phyloP scores from a whole-genome alignment of 1,140 invertebrate species.

The Lysiphlebus fabarum region DNA sequence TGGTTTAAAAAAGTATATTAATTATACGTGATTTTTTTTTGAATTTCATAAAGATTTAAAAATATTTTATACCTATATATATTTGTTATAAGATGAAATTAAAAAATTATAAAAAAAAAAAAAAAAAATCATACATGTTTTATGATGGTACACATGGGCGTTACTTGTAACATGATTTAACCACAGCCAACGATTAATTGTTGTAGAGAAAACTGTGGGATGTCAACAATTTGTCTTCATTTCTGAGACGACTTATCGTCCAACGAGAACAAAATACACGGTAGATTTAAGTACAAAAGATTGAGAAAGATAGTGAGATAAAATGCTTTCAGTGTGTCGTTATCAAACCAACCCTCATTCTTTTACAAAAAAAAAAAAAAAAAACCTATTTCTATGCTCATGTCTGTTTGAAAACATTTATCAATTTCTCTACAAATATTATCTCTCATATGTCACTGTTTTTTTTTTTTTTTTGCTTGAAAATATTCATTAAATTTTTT shows the following conservation, averaged over 20 bases:
- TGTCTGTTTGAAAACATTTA: constrained; percentile 36
- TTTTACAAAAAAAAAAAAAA: background rate
- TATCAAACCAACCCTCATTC: constrained; percentile 1
- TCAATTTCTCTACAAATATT: constrained; percentile 42
- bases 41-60: too few species aligned
- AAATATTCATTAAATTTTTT: constrained; percentile 11
- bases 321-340: background rate
- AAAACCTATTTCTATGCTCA: background rate
- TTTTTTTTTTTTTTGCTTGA: constrained; percentile 17
- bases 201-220: constrained; percentile 35
- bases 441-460: background rate
- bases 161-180: constrained; percentile 4
- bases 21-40: too few species aligned
- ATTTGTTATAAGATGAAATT: too few species aligned
- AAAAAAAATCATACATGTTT: too few species aligned
- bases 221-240: constrained; percentile 47
- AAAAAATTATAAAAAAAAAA: too few species aligned
- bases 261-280: constrained; percentile 9
- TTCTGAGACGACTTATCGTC: constrained; percentile 40
- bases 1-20: too few species aligned
- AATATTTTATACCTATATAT: too few species aligned
- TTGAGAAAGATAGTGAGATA: constrained; percentile 18
- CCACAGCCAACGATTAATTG: constrained; percentile 40
- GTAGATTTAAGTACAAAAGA: background rate
- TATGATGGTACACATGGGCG: background rate